A percentile compares a stretch with the other conserved stretches of the same genome.
These are phyloP conservation scores for Benitochromis conjunctus DNA, from an alignment of 2,113 vertebrate species.

Conservation along the genomic window DNA sequence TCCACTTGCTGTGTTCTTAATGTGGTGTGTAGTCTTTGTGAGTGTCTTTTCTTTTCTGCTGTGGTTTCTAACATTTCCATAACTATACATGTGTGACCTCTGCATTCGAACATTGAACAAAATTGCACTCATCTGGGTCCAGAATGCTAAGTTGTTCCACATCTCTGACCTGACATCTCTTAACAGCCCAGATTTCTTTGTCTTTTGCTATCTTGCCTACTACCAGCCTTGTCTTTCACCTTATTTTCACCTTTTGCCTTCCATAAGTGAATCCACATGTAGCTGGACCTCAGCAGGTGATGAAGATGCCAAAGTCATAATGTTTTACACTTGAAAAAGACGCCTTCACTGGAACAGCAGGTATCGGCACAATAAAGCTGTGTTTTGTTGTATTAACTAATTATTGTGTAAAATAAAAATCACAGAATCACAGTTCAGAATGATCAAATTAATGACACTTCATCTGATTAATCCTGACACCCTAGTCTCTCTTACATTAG, in stretches of 20 bases:
- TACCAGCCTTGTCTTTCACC: neutral
- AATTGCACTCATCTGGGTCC: neutral
- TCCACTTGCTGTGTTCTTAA: neutral
- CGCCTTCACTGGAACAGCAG: neutral
- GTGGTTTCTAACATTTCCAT: neutral
- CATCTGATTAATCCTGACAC: neutral
- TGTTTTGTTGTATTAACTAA: neutral
- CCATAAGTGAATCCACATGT: neutral
- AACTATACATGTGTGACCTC: neutral
- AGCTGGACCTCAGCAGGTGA: neutral
- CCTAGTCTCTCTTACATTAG: neutral
- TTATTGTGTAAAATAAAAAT: neutral
- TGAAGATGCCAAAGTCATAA: neutral
- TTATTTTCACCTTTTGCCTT: neutral
- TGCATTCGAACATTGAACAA: neutral
- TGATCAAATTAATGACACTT: neutral
- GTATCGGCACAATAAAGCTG: neutral
- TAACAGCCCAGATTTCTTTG: accelerated
- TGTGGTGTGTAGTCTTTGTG: neutral
- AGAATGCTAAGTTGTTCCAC: neutral
- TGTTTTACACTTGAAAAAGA: neutral
- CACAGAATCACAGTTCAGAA: neutral
- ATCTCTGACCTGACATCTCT: neutral
- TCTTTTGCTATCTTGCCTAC: neutral
- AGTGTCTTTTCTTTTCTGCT: neutral